Evolutionary conservation across 1,140 invertebrate genomes (phyloP).

Genomic region (Homarus americanus): DNA sequence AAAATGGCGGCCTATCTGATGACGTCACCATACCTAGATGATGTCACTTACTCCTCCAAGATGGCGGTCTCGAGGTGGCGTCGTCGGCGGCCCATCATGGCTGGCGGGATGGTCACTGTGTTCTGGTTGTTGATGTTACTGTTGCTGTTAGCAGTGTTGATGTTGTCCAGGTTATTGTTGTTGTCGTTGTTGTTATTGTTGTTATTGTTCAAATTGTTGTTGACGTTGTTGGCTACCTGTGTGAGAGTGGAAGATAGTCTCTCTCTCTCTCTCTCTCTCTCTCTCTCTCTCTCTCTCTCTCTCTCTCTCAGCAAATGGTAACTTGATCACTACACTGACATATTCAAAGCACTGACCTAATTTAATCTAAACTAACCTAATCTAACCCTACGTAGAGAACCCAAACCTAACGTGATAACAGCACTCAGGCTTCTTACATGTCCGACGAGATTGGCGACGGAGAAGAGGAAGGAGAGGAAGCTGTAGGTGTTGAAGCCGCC

Average conservation of each 20-base stretch:
- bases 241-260: too few relatives aligned
- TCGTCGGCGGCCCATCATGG: neutral
- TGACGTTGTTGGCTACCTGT: constrained; percentile 67
- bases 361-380: too few relatives aligned
- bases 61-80: neutral
- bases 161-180: constrained; percentile 64
- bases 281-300: too few relatives aligned
- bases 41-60: neutral
- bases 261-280: too few relatives aligned
- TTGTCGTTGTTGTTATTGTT: constrained; percentile 71
- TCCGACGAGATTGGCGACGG: constrained; percentile 61
- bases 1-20: too few relatives aligned
- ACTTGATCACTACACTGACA: too few relatives aligned
- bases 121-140: constrained; percentile 56
- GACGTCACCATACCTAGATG: too few relatives aligned
- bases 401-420: too few relatives aligned
- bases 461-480: constrained; percentile 69
- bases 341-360: too few relatives aligned
- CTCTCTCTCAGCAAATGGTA: too few relatives aligned
- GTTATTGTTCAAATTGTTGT: constrained; percentile 54
- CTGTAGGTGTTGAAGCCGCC: constrained; percentile 70
- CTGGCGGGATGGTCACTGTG: constrained; percentile 40
- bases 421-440: constrained; percentile 50
- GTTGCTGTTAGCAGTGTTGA: constrained; percentile 60
- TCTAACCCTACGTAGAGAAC: too few relatives aligned